Evolutionary conservation across 2,113 vertebrate genomes (phyloP), one percentile per base, ranked within the genome.

Genomic region (Oceanodroma tethys): DNA sequence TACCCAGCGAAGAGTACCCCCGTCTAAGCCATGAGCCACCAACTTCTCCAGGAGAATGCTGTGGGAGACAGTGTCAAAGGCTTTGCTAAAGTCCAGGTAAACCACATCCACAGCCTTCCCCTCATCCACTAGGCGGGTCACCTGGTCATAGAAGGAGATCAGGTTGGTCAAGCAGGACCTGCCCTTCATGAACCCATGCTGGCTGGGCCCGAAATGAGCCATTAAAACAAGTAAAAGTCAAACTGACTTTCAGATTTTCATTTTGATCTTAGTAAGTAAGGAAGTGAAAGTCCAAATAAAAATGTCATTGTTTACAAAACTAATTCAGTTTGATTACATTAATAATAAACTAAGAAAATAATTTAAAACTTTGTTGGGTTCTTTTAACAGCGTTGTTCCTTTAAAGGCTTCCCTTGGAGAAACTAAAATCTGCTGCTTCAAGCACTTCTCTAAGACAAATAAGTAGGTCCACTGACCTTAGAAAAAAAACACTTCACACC

Each of bases 401-500:
- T 92, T 86, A 86, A 91, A 73, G 38, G 34, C 8, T 66, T 78
- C 22, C 42, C 20, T 91, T 79, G 18, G 13, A 92, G 60, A 93
- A 91, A 73, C 3, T 73, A 81, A 22, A 68, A 68, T 62, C 27
- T 70, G n/a, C 30, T 67, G 60, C 40, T 90, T 90, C 58, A 91
- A 93, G 86, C 18, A 72, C 11, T 90, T 75, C 52, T 56, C 20
- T 82, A 55, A 55, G 50, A 91, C 40, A 82, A 93, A 34, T 29
- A 89, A 95, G 40, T 48, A 90, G 7, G 36, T 75, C 52, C 52
- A 82, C 62, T 73, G 74, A 86, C 76, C 78, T 81, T 90, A 45
- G n/a, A 90, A 93, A 96, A 81, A 80, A 85, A 97, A 78, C 34
- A 82, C 50, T 94, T 97, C 88, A 86, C 59, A 94, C 74, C 92